Evolutionary conservation across 2,113 vertebrate species (phyloP), one percentile per base, ranked within the genome.

Genomic region (Mustelus asterias): DNA sequence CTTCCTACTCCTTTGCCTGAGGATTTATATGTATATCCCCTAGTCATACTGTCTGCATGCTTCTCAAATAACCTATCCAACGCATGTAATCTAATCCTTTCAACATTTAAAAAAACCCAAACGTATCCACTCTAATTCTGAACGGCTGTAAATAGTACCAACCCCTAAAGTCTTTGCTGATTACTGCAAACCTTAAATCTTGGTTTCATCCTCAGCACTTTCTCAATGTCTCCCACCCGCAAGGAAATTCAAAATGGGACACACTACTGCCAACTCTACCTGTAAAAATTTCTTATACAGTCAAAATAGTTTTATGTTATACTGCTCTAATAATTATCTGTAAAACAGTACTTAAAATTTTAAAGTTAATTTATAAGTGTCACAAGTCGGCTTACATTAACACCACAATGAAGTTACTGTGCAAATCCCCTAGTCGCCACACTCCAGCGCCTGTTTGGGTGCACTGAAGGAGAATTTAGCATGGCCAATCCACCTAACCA

Each of bases 31-130:
- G 65, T 60, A 65, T 93, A 37, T 63, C 89, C 89, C 60, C n/a
- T 20, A 37, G 89, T 65, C 7, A 8, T 41, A 65, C 60, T 65
- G 60, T 65, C 60, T 93, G 18, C 89, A 65, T 93, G 18, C 60
- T 93, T 93, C 89, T 93, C 89, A 93, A 93, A 67, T 67, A 93
- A 93, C 89, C 29, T 93, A 93, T 37, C 33, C 89, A 93, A 60
- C 65, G 89, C 33, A 65, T 93, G 89, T 93, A 93, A 93, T 93
- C 33, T 93, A 65, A 93, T 93, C 89, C 60, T 58, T n/a, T 93
- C 60, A 67, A 65, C 14, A 65, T 93, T 93, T 20, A 3, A 65
- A 92, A 63, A 65, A 65, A 33, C 20, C n/a, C 11, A 60, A 67
- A 65, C 60, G 37, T 63, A 22, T 93, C 60, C 60, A 93, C 60